Conservation (phyloP, 2,113 vertebrate species). For the Gopherus evgoodei region DNA sequence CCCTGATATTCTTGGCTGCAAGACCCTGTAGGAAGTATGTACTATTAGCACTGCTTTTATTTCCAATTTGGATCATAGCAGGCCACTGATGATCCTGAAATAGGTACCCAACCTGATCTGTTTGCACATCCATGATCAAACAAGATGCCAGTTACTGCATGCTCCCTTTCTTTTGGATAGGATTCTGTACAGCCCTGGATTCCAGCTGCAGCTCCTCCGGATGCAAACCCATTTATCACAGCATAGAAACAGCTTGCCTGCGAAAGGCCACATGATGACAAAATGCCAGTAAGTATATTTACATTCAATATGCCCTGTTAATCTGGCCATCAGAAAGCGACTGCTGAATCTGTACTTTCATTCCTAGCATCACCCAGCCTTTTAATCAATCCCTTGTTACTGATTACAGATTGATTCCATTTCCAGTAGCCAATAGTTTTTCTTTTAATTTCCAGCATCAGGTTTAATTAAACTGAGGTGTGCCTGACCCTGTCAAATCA, state of each 20-base stretch:
- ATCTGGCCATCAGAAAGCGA: constrained; percentile 21
- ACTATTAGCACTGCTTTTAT: neutral
- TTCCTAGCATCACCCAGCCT: neutral
- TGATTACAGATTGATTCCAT: constrained; percentile 45
- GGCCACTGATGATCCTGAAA: neutral
- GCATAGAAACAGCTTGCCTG: neutral
- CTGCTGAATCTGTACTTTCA: constrained; percentile 39
- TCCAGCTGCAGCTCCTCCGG: neutral
- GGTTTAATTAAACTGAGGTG: constrained; percentile 79
- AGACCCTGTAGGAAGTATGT: neutral
- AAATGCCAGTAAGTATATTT: constrained; percentile 64
- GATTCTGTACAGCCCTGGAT: neutral
- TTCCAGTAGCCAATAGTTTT: constrained; percentile 40
- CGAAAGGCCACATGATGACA: constrained; percentile 69
- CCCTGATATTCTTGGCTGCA: neutral
- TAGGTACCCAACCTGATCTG: neutral
- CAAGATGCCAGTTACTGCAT: neutral
- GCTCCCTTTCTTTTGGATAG: neutral
- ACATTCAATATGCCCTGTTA: constrained; percentile 37
- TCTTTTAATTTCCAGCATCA: constrained; percentile 75
- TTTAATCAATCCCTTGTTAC: constrained; percentile 59
- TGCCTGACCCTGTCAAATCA: constrained; percentile 70
- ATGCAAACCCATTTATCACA: constrained; percentile 67
- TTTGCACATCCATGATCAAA: neutral
- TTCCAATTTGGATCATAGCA: neutral